Conservation (phyloP, 2,113 vertebrate genomes). For the Lepisosteus osseus region DNA sequence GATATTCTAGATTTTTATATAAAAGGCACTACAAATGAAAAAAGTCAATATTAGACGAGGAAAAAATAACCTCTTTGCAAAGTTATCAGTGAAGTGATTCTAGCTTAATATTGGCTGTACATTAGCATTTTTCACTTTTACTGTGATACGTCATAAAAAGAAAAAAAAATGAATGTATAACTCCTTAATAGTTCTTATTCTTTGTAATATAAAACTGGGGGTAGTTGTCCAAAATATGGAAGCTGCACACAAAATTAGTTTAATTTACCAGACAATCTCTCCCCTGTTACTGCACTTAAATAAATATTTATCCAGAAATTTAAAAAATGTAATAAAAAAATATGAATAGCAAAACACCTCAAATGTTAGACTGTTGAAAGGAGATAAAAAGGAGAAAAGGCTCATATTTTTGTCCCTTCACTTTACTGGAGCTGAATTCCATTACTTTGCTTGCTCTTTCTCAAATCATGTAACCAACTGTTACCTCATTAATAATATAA, state of each 20-base stretch:
- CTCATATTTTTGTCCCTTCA: not conserved
- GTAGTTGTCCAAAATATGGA: not conserved
- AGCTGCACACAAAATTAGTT: not conserved
- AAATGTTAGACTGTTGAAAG: not conserved
- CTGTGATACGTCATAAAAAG: not conserved
- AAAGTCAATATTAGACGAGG: too few relatives aligned
- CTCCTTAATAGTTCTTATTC: not conserved
- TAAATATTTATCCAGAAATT: constrained; percentile 8
- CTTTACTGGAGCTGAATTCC: not conserved
- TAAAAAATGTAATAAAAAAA: constrained; percentile 6
- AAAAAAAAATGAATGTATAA: not conserved
- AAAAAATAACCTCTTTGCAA: too few relatives aligned
- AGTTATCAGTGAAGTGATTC: too few relatives aligned
- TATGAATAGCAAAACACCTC: constrained; percentile 1
- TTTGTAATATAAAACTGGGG: not conserved
- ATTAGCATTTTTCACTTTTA: not conserved
- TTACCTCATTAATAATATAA: not conserved
- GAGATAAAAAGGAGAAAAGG: not conserved
- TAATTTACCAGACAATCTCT: not conserved
- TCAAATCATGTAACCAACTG: not conserved
- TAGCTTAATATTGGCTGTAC: too few relatives aligned
- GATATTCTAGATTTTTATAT: too few relatives aligned
- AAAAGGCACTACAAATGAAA: too few relatives aligned
- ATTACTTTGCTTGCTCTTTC: not conserved
- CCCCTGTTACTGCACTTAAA: not conserved